Evolutionary conservation across 2,797 vertebrate species (phyloP).

Genomic region (Diplodus sargus): DNA sequence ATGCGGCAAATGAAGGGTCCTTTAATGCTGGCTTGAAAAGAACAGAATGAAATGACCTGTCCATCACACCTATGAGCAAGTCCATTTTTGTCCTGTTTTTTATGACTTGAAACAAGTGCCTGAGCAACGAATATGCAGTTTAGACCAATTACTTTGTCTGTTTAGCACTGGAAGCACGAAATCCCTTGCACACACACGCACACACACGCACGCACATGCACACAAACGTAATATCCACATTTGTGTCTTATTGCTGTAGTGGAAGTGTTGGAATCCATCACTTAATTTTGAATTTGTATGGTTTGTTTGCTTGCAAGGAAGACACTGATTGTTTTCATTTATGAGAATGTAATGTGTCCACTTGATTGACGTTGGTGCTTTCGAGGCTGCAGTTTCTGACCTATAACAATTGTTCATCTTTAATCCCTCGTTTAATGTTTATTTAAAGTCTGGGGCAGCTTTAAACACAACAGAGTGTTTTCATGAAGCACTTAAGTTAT

Average conservation of each 20-base stretch:
- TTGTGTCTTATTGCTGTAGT: conserved; percentile 55
- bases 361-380: conserved; percentile 36
- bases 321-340: conserved; percentile 63
- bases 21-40: conserved; percentile 23
- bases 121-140: conserved; percentile 79
- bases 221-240: conserved; percentile 28
- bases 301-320: conserved; percentile 33
- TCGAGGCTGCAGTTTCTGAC: conserved; percentile 25
- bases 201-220: conserved; percentile 3
- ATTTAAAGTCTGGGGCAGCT: conserved; percentile 14
- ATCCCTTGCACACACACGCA: conserved; percentile 11
- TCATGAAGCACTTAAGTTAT: conserved; percentile 15
- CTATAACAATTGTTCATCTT: conserved; percentile 14
- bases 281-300: conserved; percentile 16
- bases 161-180: conserved; percentile 62
- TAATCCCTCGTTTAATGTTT: conserved; percentile 14
- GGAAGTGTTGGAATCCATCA: conserved; percentile 17
- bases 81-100: conserved; percentile 34
- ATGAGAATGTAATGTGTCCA: conserved; percentile 53
- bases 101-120: conserved; percentile 80
- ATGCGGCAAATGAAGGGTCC: conserved; percentile 13
- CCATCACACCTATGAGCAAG: conserved; percentile 8
- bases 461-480: background rate
- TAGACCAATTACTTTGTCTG: conserved; percentile 63
- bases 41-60: conserved; percentile 38